Base-by-base conservation (phyloP, 2,113 vertebrate species). In the Corydoras sp. region DNA sequence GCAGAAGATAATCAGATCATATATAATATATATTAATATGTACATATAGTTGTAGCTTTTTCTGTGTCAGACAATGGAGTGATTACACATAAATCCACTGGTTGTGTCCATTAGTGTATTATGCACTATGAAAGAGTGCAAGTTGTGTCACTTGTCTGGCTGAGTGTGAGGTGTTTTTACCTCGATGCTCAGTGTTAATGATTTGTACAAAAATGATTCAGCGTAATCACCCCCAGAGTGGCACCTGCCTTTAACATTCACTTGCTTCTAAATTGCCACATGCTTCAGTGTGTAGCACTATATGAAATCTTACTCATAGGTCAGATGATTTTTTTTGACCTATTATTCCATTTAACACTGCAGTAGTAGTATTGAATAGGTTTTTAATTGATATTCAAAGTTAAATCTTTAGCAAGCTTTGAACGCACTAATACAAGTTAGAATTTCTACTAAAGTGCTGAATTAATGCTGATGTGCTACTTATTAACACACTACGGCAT, bases 241-340 rank as follows among this genome's bases (percentile, higher is more conserved):
- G 63, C 68, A 72, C 75, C 60, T 6, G 5, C 54, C 65, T 62
- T 62, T 51, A 54, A 7, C 50, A 3, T 56, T 66, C 55, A 43
- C 60, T 32, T 50, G 48, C 51, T 73, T 73, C 67, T 56, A 65
- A 69, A 59, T 31, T 32, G 35, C 73, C 71, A 55, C 61, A 65
- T 70, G 77, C 58, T 76, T 68, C 49, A 77, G 65, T 14, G 31
- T 61, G 13, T 43, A 43, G 30, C 60, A 14, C 65, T 24, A 62
- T 58, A 79, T 49, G n/a, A 77, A 58, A 65, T 73, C 73, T 77
- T 72, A 75, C 79, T 80, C 79, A 80, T 75, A 80, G 76, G 79
- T 77, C 79, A 80, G 79, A 76, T 80, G 76, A 80, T 49, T 80
- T 75, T 55, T 69, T 29, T 60, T 77, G 71, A 74, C 68, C 58